Base-by-base conservation (phyloP, 2,888 invertebrate genomes). In the Dione vanillae region DNA sequence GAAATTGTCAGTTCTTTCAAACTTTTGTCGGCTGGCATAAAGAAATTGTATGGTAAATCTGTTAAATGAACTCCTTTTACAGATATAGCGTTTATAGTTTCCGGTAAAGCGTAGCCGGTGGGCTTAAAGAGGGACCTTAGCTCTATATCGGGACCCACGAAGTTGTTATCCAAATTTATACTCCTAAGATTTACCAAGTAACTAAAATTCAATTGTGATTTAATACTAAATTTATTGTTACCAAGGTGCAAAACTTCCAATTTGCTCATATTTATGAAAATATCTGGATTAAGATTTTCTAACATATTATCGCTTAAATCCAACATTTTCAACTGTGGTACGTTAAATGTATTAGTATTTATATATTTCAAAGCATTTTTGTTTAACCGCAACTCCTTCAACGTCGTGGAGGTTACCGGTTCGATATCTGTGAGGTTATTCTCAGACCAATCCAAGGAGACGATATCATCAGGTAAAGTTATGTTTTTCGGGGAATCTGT, bases 1-100 rank as follows among this genome's bases (percentile, higher is more conserved):
- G 94, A 86, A 51, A 95, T 80, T 0, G 84, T 83, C 0, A 95
- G 78, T 67, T 85, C 82, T 69, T 86, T 84, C 52, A 95, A 77
- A 71, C 27, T 61, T 14, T 92, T 88, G 74, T 87, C 88, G 0
- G 86, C 86, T 58, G 87, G 83, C 0, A 81, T 74, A 45, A 91
- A 90, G 69, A 90, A 88, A 49, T 88, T 85, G 3, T 86, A 83
- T 0, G 86, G 85, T 0, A 90, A 82, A 10, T 61, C 61, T 8
- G 80, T 79, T 1, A 91, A 75, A 45, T 82, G 78, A 0, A 89
- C 78, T 1, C 85, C 83, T 47, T 82, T 82, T 1, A 92, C 81
- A 47, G 89, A 85, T 3, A 92, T 58, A 2, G 62, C 78, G 77
- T 78, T 75, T 10, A 92, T 83, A 16, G 64, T 49, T 11, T 11